These are phyloP conservation scores for Dasysyrphus albostriatus DNA, from an alignment of 2,888 invertebrate species.

Conservation along the genomic window DNA sequence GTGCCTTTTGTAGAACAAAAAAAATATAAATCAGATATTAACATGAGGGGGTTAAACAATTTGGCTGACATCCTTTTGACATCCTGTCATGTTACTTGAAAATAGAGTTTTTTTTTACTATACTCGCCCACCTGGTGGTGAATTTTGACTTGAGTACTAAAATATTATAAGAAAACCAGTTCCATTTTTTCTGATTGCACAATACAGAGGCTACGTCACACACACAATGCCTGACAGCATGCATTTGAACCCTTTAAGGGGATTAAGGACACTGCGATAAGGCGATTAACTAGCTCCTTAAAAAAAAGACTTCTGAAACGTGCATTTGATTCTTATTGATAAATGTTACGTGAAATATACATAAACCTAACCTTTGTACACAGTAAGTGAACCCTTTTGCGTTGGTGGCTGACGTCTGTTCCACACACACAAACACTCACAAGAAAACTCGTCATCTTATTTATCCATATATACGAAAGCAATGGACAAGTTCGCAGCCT, in stretches of 20 bases:
- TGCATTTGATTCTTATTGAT: conserved; percentile 72
- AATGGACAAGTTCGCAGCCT: conserved; percentile 14
- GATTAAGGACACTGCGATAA: conserved; percentile 71
- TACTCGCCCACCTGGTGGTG: conserved; percentile 69
- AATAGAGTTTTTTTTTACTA: conserved; percentile 31
- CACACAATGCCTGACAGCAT: conserved; percentile 52
- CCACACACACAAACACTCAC: conserved; percentile 10
- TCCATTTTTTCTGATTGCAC: conserved; percentile 58
- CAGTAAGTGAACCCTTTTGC: conserved; percentile 28
- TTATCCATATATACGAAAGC: not conserved
- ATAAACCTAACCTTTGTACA: conserved; percentile 15
- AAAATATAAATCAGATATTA: conserved; percentile 13
- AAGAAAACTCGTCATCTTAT: conserved; percentile 5
- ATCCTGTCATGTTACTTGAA: conserved; percentile 63
- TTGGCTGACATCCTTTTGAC: conserved; percentile 70
- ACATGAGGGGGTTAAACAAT: conserved; percentile 56
- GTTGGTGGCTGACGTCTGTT: conserved; percentile 44
- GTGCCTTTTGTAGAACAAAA: conserved; percentile 44
- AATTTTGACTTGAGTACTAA: not conserved
- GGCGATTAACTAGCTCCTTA: conserved; percentile 72
- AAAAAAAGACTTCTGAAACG: conserved; percentile 49
- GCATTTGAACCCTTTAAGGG: conserved; percentile 74
- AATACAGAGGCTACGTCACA: not conserved
- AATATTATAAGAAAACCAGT: conserved; percentile 52
- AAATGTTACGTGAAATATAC: conserved; percentile 53